Evolutionary conservation across 2,888 invertebrate species (phyloP).

Genomic region (Choreutis nemorana): DNA sequence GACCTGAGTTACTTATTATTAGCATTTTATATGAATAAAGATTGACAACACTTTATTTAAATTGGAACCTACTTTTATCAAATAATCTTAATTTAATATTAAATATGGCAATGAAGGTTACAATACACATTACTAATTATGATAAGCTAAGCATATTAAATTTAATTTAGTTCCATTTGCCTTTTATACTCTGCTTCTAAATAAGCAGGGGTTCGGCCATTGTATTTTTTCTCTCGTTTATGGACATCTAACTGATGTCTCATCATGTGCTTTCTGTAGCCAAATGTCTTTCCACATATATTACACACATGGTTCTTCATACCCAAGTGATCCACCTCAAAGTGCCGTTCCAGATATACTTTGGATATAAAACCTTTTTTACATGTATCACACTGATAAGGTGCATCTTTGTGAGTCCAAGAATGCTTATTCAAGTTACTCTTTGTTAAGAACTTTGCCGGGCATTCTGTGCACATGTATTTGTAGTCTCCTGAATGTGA

Average conservation of each 20-base stretch:
- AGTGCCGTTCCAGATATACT: constrained; percentile 26
- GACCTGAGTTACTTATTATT: too few relatives aligned
- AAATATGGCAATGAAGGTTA: too few relatives aligned
- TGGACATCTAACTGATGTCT: constrained; percentile 38
- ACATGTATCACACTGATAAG: constrained; percentile 32
- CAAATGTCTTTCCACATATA: constrained; percentile 39
- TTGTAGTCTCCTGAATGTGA: constrained; percentile 34
- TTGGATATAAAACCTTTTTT: constrained; percentile 33
- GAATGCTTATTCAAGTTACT: constrained; percentile 39
- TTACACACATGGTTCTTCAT: constrained; percentile 39
- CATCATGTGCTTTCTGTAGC: constrained; percentile 41
- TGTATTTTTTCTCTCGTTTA: constrained; percentile 27
- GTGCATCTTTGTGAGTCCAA: constrained; percentile 30
- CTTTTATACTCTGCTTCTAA: constrained; percentile 12
- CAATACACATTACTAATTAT: too few relatives aligned
- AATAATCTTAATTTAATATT: too few relatives aligned
- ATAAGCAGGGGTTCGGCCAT: constrained; percentile 17
- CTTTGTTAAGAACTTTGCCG: constrained; percentile 32
- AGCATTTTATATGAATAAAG: too few relatives aligned
- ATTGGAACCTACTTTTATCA: too few relatives aligned
- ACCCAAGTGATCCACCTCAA: constrained; percentile 35
- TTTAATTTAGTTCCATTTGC: too few relatives aligned
- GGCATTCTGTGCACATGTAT: constrained; percentile 41
- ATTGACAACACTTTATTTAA: too few relatives aligned
- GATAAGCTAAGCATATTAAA: too few relatives aligned